Evolutionary conservation across 2,888 invertebrate genomes (phyloP).

Genomic region (Brachylomia viminalis): DNA sequence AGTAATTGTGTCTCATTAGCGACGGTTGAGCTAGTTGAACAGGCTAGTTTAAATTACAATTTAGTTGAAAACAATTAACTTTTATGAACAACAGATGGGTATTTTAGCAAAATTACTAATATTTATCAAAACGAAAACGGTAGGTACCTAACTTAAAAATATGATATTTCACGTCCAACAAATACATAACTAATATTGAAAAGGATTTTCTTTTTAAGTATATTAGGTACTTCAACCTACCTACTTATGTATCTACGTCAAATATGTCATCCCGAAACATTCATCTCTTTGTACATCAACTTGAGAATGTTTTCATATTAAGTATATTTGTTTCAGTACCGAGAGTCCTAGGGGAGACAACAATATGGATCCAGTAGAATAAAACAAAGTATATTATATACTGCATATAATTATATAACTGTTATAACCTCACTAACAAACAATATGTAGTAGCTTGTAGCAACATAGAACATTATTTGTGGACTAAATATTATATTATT

Average conservation of each 20-base stretch:
- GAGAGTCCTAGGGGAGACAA: conserved; percentile 69
- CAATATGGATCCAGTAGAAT: conserved; percentile 68
- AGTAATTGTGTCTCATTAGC: no score
- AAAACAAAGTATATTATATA: conserved; percentile 50
- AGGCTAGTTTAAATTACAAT: background rate
- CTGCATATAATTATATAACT: conserved; percentile 36
- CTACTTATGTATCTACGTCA: background rate
- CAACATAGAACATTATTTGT: conserved; percentile 42
- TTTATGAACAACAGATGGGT: background rate
- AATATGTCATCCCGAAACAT: conserved; percentile 12
- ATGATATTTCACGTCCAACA: background rate
- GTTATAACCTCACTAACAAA: conserved; percentile 59
- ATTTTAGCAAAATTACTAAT: background rate
- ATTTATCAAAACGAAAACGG: background rate
- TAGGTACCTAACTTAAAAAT: background rate
- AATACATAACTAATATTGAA: background rate
- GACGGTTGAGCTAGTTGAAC: no score
- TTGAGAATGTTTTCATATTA: conserved; percentile 36
- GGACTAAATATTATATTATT: conserved; percentile 49
- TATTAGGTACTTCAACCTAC: background rate
- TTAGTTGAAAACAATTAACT: background rate
- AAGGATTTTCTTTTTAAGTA: background rate
- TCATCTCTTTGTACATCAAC: conserved; percentile 24
- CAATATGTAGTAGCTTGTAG: conserved; percentile 41
- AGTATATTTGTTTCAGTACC: conserved; percentile 74